Conservation (phyloP, 30 jellyfish, hydroid and myxozoan genomes). For the Aurelia aurita region DNA sequence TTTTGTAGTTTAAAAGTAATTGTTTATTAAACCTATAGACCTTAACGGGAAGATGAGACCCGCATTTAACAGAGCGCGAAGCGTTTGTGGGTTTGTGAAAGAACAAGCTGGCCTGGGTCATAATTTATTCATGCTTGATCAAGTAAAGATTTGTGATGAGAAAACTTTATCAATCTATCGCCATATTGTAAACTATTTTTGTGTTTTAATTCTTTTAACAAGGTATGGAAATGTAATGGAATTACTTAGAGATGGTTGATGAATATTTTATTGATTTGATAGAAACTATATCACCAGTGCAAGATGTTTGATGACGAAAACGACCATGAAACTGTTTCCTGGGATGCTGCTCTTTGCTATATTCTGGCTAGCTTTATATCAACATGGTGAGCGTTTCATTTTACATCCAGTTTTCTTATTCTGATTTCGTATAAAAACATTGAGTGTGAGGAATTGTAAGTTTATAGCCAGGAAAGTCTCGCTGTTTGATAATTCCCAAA, state of each 20-base stretch:
- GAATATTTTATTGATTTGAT: too few species aligned
- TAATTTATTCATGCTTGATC: constrained; percentile 33
- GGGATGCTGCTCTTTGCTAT: not conserved
- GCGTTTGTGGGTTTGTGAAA: constrained; percentile 67
- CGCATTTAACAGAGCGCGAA: constrained; percentile 65
- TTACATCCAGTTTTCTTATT: too few species aligned
- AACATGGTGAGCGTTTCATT: not conserved
- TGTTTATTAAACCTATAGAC: not conserved
- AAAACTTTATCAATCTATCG: constrained; percentile 25
- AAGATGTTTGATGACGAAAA: constrained; percentile 37
- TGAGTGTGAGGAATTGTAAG: too few species aligned
- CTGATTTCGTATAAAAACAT: too few species aligned
- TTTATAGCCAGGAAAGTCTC: too few species aligned
- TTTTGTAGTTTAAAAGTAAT: too few species aligned
- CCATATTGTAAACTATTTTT: not conserved
- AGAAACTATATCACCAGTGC: not conserved
- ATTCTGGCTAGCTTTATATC: not conserved
- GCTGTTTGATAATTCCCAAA: too few species aligned
- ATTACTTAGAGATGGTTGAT: not conserved
- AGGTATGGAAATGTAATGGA: not conserved
- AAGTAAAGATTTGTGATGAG: not conserved
- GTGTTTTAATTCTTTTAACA: too few species aligned
- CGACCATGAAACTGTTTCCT: constrained; percentile 32
- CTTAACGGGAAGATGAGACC: not conserved
- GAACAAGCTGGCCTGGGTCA: constrained; percentile 53